Evolutionary conservation across 2,113 vertebrate species (phyloP).

Genomic region (Ellobius talpinus): DNA sequence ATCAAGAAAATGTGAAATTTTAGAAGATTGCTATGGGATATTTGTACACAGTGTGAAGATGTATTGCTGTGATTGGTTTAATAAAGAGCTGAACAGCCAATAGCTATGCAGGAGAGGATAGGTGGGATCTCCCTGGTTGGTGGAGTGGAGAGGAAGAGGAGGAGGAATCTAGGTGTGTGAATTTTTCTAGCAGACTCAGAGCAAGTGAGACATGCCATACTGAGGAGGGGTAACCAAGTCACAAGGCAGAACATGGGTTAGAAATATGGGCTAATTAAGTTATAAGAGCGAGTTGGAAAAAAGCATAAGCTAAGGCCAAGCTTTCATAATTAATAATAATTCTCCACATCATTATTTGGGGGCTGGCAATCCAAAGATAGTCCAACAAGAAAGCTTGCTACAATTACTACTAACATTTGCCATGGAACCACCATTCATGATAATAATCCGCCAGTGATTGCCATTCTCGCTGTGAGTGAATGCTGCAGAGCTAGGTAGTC

Average conservation of each 20-base stretch:
- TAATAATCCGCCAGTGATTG: neutral
- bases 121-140: accelerated
- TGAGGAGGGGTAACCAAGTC: neutral
- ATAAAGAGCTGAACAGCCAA: neutral
- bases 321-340: neutral
- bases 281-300: neutral
- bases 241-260: neutral
- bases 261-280: neutral
- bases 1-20: constrained; percentile 16
- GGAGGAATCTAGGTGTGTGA: neutral
- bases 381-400: neutral
- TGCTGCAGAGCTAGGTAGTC: neutral
- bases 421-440: neutral
- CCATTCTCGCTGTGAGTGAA: neutral
- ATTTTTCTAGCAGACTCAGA: neutral
- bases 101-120: neutral
- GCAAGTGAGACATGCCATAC: neutral
- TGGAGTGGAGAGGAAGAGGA: neutral
- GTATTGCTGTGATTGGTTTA: neutral
- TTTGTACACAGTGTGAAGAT: neutral
- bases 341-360: neutral
- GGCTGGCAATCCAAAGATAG: no score
- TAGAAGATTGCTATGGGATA: neutral
- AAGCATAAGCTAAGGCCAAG: neutral
- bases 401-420: neutral